Conservation (phyloP, 1,140 invertebrate species). For the Triops longicaudatus region DNA sequence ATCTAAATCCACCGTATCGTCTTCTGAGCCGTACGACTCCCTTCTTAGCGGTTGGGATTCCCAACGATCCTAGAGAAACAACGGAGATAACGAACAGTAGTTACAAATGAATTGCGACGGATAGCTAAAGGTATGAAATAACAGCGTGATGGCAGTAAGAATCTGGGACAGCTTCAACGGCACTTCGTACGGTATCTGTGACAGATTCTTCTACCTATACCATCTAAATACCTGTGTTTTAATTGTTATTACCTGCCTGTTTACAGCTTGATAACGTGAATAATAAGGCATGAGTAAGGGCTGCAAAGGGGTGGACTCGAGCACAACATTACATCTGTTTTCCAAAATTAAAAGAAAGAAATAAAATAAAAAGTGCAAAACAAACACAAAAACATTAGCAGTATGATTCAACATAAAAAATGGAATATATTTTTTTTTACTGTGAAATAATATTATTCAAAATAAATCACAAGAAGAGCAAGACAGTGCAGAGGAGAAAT, state of each 20-base stretch:
- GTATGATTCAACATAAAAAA: too few species aligned
- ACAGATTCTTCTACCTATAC: too few species aligned
- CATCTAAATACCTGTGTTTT: neutral
- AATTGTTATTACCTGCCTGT: slow-evolving; percentile 19
- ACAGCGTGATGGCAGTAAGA: too few species aligned
- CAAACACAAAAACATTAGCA: neutral
- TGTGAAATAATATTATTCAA: too few species aligned
- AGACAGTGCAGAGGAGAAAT: too few species aligned
- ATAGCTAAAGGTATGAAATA: neutral
- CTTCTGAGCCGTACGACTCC: slow-evolving; percentile 13
- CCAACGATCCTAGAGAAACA: slow-evolving; percentile 2
- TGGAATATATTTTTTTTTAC: too few species aligned
- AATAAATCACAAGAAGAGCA: too few species aligned
- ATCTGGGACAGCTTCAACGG: too few species aligned
- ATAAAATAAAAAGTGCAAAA: neutral
- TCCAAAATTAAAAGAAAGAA: neutral
- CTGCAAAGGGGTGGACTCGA: slow-evolving; percentile 20
- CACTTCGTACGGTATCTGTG: too few species aligned
- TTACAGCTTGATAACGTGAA: slow-evolving; percentile 19
- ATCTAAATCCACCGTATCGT: slow-evolving; percentile 3
- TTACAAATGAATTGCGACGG: neutral
- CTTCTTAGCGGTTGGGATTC: slow-evolving; percentile 19
- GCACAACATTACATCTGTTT: slow-evolving; percentile 16
- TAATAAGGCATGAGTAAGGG: slow-evolving; percentile 23
- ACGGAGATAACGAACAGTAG: neutral